These are phyloP conservation scores for Thymallus thymallus DNA, from an alignment of 2,113 vertebrate species.

Conservation along the genomic window DNA sequence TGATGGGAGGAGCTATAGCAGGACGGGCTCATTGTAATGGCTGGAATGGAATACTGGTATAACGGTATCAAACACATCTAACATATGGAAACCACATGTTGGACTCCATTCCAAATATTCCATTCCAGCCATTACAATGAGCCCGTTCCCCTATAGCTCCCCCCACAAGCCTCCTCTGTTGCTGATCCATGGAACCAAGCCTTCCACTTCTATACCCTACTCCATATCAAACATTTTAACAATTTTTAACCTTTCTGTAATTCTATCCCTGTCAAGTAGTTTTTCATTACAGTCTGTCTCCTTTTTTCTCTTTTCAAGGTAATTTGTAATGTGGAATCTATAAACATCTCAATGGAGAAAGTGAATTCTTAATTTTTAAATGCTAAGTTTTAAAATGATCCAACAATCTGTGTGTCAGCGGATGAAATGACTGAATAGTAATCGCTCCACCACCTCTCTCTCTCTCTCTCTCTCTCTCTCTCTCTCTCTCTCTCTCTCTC, in stretches of 20 bases:
- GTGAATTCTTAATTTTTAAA: constrained; percentile 80
- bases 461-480: constrained; percentile 12
- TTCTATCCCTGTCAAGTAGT: constrained; percentile 48
- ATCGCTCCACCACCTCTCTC: constrained; percentile 47
- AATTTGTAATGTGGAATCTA: constrained; percentile 76
- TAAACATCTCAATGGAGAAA: constrained; percentile 76
- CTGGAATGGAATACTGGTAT: too few relatives aligned
- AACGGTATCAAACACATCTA: too few relatives aligned
- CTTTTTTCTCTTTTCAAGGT: constrained; percentile 64
- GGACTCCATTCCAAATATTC: too few relatives aligned
- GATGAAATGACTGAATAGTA: constrained; percentile 61
- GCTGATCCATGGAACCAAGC: neutral
- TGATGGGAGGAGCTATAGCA: too few relatives aligned
- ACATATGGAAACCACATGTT: too few relatives aligned
- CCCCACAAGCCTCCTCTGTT: neutral
- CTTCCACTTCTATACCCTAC: constrained; percentile 18
- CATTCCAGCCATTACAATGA: too few relatives aligned
- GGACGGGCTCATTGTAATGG: too few relatives aligned
- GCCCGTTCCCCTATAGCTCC: too few relatives aligned
- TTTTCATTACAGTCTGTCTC: constrained; percentile 58
- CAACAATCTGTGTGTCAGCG: constrained; percentile 64
- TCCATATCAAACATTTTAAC: constrained; percentile 50
- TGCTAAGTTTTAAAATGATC: constrained; percentile 71
- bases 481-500: neutral
- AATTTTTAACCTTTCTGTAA: constrained; percentile 48